Conservation (phyloP, 2,113 vertebrate genomes). For the Hippoglossus stenolepis region DNA sequence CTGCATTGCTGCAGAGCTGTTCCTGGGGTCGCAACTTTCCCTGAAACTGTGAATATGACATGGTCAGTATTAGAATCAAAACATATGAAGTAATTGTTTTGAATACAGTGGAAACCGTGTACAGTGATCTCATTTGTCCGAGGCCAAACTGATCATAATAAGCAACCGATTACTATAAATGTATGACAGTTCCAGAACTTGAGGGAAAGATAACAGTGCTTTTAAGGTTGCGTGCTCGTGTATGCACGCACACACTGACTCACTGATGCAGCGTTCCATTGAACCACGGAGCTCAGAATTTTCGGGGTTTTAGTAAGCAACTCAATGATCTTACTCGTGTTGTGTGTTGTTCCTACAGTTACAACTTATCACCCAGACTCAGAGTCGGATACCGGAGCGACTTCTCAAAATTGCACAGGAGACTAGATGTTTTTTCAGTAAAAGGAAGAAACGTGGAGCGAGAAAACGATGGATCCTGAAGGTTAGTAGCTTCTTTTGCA, state of each 20-base stretch:
- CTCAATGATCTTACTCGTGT: background rate
- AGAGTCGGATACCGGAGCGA: background rate
- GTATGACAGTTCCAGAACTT: no score
- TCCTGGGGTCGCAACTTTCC: background rate
- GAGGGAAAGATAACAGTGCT: no score
- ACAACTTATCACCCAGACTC: background rate
- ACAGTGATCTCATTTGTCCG: no score
- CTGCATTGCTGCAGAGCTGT: slow-evolving; percentile 17
- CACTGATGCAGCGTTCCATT: no score
- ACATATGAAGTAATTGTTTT: no score
- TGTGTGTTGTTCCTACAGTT: background rate
- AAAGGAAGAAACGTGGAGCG: background rate
- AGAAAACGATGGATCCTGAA: background rate
- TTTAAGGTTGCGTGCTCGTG: no score
- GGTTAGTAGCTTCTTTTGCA: background rate
- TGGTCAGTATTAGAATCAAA: background rate
- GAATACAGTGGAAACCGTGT: no score
- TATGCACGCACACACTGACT: no score
- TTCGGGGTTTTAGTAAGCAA: no score
- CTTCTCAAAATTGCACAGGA: background rate
- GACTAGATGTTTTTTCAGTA: background rate
- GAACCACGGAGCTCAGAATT: no score
- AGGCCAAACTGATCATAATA: no score
- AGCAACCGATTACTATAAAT: no score
- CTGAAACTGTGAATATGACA: background rate